Conservation (phyloP, 2,888 invertebrate genomes). For the Amaurobius ferox region DNA sequence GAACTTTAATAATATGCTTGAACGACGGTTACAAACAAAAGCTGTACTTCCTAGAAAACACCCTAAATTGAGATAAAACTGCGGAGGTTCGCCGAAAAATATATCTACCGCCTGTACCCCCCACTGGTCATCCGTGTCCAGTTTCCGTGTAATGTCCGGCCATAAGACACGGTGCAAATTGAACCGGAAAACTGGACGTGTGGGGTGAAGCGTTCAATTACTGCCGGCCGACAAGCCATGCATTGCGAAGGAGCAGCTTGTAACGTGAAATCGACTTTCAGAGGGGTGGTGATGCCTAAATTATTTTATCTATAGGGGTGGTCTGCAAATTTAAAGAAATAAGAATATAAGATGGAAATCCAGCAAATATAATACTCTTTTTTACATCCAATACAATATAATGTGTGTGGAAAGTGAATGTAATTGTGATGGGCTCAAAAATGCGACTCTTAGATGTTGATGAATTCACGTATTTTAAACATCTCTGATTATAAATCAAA, state of each 20-base stretch:
- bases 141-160: conserved; percentile 30
- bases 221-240: conserved; percentile 27
- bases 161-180: conserved; percentile 28
- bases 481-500: too few relatives aligned
- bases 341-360: too few relatives aligned
- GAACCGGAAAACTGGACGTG: conserved; percentile 32
- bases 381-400: too few relatives aligned
- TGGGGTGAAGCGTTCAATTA: conserved; percentile 43
- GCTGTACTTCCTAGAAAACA: too few relatives aligned
- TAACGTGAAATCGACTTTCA: not conserved
- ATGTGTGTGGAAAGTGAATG: too few relatives aligned
- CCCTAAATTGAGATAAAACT: not conserved
- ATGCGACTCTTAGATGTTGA: too few relatives aligned
- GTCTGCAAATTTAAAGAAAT: not conserved
- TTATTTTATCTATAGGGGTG: conserved; percentile 1
- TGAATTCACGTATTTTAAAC: too few relatives aligned
- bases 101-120: not conserved
- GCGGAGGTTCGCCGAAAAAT: not conserved
- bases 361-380: too few relatives aligned
- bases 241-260: conserved; percentile 21
- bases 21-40: too few relatives aligned
- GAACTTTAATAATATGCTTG: too few relatives aligned
- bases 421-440: too few relatives aligned
- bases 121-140: conserved; percentile 27
- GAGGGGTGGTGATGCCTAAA: conserved; percentile 10